phyloP scores from a whole-genome alignment of 2,888 invertebrate genomes.

The Corythucha ciliata region DNA sequence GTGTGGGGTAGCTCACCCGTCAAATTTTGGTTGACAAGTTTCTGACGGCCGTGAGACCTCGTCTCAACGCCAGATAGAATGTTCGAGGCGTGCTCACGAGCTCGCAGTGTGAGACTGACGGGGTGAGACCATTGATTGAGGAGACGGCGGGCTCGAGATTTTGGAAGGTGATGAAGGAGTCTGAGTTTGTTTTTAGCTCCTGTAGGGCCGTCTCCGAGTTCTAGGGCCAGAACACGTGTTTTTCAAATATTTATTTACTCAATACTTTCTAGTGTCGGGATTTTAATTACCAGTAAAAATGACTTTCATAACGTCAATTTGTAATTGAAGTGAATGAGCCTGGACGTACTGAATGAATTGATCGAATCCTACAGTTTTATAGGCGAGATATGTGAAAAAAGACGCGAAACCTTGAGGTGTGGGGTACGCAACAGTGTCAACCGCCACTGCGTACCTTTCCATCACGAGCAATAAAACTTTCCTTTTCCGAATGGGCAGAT shows the following conservation, averaged over 20 bases:
- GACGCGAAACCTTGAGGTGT: conserved; percentile 80
- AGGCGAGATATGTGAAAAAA: conserved; percentile 79
- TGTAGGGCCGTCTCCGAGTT: conserved; percentile 46
- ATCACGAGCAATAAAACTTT: conserved; percentile 64
- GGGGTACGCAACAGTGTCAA: conserved; percentile 70
- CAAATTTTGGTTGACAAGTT: background rate
- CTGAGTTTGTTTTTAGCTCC: conserved; percentile 62
- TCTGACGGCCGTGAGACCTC: conserved; percentile 18
- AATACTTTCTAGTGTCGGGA: too few relatives aligned
- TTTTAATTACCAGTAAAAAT: too few relatives aligned
- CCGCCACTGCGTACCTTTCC: conserved; percentile 71
- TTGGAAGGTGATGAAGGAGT: conserved; percentile 61
- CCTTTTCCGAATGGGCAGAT: conserved; percentile 59
- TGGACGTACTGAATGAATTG: conserved; percentile 77
- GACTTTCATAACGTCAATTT: conserved; percentile 77
- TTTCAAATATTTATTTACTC: too few relatives aligned
- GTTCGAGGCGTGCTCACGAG: conserved; percentile 70
- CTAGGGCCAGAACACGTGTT: conserved; percentile 20
- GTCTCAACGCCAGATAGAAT: conserved; percentile 62
- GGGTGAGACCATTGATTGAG: conserved; percentile 70
- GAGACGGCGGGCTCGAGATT: conserved; percentile 66
- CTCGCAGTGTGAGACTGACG: conserved; percentile 64
- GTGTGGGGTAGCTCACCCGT: background rate
- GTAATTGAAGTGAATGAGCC: conserved; percentile 73
- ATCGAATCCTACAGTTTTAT: conserved; percentile 63